These are phyloP conservation scores for Equus quagga DNA, from an alignment of 2,113 vertebrate species.

Conservation along the genomic window DNA sequence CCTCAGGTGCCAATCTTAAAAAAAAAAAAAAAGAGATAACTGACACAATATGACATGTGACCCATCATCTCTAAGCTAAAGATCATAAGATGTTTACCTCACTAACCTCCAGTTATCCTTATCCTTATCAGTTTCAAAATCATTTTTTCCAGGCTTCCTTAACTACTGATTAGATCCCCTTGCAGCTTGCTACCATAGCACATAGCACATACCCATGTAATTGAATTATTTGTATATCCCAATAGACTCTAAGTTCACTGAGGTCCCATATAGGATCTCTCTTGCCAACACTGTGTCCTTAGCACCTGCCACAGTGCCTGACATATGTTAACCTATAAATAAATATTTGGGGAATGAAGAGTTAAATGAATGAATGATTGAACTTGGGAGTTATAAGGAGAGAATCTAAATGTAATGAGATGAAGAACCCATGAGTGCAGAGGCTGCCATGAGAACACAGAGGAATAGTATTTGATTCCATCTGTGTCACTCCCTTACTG, in stretches of 20 bases:
- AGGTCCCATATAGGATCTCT: neutral
- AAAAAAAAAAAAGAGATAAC: neutral
- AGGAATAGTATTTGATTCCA: constrained; percentile 10
- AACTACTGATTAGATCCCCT: neutral
- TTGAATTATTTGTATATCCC: neutral
- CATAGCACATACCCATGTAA: neutral
- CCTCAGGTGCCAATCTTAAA: too few relatives aligned
- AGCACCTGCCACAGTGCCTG: neutral
- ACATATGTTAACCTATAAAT: neutral
- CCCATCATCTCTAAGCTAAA: neutral
- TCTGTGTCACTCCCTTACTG: neutral
- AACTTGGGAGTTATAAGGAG: neutral
- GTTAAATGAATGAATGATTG: neutral
- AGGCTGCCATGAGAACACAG: neutral
- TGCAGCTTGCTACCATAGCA: neutral
- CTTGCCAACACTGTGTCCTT: neutral
- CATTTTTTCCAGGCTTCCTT: neutral
- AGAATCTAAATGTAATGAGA: neutral
- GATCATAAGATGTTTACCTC: neutral
- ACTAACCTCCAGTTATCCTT: neutral
- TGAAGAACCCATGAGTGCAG: neutral
- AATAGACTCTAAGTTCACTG: neutral
- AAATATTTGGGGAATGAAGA: neutral
- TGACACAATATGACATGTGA: neutral
- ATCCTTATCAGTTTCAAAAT: constrained; percentile 23